phyloP scores from a whole-genome alignment of 2,888 invertebrate species.

The Perithous albicinctus region DNA sequence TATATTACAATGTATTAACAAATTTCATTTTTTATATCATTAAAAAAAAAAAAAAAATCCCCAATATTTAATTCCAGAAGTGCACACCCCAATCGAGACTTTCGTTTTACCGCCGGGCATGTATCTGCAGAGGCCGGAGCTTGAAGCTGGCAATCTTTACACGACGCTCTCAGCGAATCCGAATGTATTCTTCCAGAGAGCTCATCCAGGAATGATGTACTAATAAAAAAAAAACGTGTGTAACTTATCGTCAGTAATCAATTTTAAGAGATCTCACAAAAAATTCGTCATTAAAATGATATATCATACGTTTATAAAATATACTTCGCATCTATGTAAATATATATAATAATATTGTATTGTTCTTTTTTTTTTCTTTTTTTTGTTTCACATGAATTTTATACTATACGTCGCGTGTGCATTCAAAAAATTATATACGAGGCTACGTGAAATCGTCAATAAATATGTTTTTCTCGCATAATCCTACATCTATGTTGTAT shows the following conservation, averaged over 20 bases:
- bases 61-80: slow-evolving; percentile 75
- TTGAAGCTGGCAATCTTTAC: slow-evolving; percentile 91
- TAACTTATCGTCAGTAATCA: neutral
- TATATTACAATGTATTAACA: no score
- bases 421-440: no score
- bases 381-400: slow-evolving; percentile 28
- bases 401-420: neutral
- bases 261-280: slow-evolving; percentile 12
- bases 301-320: slow-evolving; percentile 42
- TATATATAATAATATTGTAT: slow-evolving; percentile 57
- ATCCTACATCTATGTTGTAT: no score
- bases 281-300: slow-evolving; percentile 44
- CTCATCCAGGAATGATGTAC: slow-evolving; percentile 97
- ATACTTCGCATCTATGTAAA: slow-evolving; percentile 52
- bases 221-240: no score
- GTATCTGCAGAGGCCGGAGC: slow-evolving; percentile 90
- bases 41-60: no score
- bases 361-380: slow-evolving; percentile 32
- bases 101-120: slow-evolving; percentile 87
- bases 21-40: no score
- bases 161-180: slow-evolving; percentile 96
- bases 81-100: slow-evolving; percentile 80
- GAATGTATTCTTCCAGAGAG: slow-evolving; percentile 95
- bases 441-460: slow-evolving; percentile 18
- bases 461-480: slow-evolving; percentile 10